Evolutionary conservation across 2,888 invertebrate genomes (phyloP).

Genomic region (Caenorhabditis sinica): DNA sequence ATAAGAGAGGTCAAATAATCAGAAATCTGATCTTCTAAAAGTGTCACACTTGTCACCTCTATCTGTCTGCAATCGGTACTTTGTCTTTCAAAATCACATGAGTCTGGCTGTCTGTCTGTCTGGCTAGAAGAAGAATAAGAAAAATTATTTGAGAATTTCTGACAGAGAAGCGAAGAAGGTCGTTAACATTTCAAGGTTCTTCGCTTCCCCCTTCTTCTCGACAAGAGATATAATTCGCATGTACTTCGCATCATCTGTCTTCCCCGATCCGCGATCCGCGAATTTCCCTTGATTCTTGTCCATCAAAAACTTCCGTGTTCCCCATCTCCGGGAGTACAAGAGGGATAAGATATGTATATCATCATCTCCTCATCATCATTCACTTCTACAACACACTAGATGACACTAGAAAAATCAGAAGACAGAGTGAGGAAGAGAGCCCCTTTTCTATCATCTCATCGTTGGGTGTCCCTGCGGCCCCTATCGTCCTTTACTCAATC

Average conservation of each 20-base stretch:
- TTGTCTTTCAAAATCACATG: conserved; percentile 26
- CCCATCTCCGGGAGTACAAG: neutral
- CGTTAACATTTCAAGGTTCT: conserved; percentile 60
- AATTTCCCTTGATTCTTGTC: conserved; percentile 20
- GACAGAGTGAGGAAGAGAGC: conserved; percentile 12
- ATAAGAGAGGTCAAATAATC: neutral
- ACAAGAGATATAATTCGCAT: conserved; percentile 10
- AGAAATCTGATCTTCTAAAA: conserved; percentile 13
- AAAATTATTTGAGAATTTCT: conserved; percentile 5
- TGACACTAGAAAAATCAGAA: conserved; percentile 22
- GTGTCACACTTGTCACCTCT: conserved; percentile 37
- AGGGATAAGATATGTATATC: conserved; percentile 32
- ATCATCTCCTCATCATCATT: conserved; percentile 9
- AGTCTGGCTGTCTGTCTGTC: conserved; percentile 7
- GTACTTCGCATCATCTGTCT: conserved; percentile 28
- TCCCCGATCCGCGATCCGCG: neutral
- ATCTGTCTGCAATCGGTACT: conserved; percentile 34
- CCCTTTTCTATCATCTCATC: conserved; percentile 20
- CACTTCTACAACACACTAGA: neutral
- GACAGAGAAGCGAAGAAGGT: conserved; percentile 32
- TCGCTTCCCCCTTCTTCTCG: conserved; percentile 3
- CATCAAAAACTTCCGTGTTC: conserved; percentile 47
- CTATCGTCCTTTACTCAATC: conserved; percentile 19
- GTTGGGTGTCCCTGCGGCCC: conserved; percentile 28
- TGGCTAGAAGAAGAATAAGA: no score